Conservation (phyloP, 2,113 vertebrate species). For the Ailuropoda melanoleuca region DNA sequence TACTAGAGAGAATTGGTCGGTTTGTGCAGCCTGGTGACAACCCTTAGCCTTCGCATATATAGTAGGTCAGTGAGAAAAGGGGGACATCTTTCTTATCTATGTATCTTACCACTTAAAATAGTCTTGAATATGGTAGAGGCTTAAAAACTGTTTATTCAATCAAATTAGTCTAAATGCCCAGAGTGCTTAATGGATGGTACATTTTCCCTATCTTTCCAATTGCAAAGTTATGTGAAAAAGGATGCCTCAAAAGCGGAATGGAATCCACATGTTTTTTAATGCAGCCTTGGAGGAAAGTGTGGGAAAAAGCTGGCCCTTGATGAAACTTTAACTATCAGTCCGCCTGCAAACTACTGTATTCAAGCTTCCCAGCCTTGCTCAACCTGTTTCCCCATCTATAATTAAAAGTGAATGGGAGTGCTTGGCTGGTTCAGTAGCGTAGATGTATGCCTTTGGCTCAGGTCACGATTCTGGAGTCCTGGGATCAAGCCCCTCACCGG, state of each 20-base stretch:
- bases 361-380: not conserved
- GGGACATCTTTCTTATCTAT: not conserved
- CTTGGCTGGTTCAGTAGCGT: not conserved
- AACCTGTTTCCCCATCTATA: not conserved
- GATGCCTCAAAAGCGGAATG: not conserved
- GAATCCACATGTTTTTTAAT: not conserved
- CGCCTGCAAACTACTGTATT: not conserved
- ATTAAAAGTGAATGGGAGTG: not conserved
- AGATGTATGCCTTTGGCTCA: not conserved
- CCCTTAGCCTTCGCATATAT: not conserved
- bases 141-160: not conserved
- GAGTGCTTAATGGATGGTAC: accelerated
- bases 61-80: slow-evolving; percentile 29
- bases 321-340: not conserved
- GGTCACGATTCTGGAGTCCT: not conserved
- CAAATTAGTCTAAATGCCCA: not conserved
- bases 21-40: slow-evolving; percentile 21
- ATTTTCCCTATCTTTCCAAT: not conserved
- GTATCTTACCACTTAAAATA: not conserved
- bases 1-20: slow-evolving; percentile 20
- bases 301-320: not conserved
- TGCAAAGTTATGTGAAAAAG: not conserved
- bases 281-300: not conserved
- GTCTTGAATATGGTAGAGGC: not conserved
- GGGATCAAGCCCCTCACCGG: not conserved